phyloP scores from a whole-genome alignment of 2,113 vertebrate species.

The Myocastor coypus region DNA sequence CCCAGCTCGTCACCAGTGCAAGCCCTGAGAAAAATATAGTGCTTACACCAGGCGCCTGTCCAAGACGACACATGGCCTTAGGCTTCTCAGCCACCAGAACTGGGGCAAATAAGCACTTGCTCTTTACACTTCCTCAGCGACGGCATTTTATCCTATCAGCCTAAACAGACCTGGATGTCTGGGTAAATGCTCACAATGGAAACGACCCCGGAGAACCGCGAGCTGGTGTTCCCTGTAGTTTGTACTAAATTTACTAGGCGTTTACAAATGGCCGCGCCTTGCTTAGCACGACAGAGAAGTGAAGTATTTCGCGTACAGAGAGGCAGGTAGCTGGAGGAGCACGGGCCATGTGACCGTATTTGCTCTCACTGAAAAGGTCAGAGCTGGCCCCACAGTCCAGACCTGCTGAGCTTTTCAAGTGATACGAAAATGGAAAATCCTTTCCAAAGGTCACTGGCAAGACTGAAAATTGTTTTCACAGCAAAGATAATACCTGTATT shows the following conservation, averaged over 20 bases:
- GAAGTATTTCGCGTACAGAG: neutral
- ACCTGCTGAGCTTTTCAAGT: neutral
- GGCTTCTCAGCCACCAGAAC: neutral
- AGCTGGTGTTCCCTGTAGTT: neutral
- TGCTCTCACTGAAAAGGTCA: constrained; percentile 29
- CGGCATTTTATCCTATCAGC: neutral
- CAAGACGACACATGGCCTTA: neutral
- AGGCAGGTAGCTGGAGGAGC: neutral
- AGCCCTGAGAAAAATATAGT: neutral
- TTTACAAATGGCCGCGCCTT: neutral
- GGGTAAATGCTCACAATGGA: neutral
- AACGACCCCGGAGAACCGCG: neutral
- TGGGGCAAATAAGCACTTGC: too few species aligned
- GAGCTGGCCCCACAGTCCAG: neutral
- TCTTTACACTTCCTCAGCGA: neutral
- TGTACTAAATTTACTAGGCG: neutral
- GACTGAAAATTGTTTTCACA: neutral
- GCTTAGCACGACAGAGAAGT: neutral
- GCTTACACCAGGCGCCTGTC: neutral
- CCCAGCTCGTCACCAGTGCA: neutral
- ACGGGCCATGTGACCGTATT: neutral
- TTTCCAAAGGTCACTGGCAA: neutral
- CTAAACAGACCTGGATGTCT: too few species aligned
- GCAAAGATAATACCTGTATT: neutral
- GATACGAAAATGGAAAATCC: constrained; percentile 4